Base-by-base conservation (phyloP, 2,113 vertebrate species). In the Girardinichthys multiradiatus region DNA sequence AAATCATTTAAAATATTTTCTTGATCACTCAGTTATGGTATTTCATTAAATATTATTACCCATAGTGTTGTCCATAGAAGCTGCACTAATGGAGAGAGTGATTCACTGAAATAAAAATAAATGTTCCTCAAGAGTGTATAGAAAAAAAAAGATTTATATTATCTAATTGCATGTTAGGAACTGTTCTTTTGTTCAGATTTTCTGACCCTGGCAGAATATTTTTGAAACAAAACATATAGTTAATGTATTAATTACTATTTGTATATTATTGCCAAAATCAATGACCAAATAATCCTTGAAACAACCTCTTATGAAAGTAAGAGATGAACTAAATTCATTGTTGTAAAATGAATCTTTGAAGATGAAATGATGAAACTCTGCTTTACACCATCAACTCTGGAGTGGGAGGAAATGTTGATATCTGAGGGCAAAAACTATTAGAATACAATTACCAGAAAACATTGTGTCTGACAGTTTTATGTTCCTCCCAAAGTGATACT, bases 401-500 rank as follows among this genome's bases (percentile, higher is more conserved):
- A 6, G 35, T 42, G 59, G 39, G 28, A 73, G 29, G 15, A 24
- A 64, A 64, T 7, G 51, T 65, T 73, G 24, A 15, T 37, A 39
- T 59, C 24, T 57, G 11, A 57, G 29, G 19, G 9, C 10, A n/a
- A n/a, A n/a, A 35, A 17, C 33, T 27, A 29, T 39, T 0, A 54
- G 45, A 63, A 54, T 15, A 19, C n/a, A 14, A 58, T n/a, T 48
- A 58, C n/a, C 48, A 57, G 65, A 51, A 33, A 69, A 69, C 60
- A 64, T 35, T 64, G 1, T 65, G 51, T 26, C 37, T 31, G 21
- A 42, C 19, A 42, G 13, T 24, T 37, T 72, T 37, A 64, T 4
- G 10, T 60, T 51, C 30, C 28, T 67, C 69, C 57, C 33, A 72
- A 70, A 61, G 61, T 51, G 62, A 71, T 62, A 70, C 45, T 13